phyloP scores from a whole-genome alignment of 2,113 vertebrate species.

The Gambusia affinis region DNA sequence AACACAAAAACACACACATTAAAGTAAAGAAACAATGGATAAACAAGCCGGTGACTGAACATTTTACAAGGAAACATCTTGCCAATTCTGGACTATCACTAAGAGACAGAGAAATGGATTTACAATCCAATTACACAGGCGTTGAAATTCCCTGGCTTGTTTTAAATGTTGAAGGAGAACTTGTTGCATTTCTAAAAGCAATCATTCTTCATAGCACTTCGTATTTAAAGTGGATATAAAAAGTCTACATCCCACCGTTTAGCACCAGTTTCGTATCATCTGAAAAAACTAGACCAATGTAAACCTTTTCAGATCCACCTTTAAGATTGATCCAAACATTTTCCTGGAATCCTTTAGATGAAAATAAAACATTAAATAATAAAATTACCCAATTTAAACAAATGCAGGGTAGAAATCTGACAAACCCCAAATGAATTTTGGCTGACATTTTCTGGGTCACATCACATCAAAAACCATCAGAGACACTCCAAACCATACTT shows the following conservation, averaged over 20 bases:
- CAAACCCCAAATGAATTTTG: not conserved
- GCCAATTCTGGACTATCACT: constrained; percentile 44
- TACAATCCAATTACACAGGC: constrained; percentile 23
- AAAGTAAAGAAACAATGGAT: constrained; percentile 33
- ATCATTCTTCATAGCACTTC: not conserved
- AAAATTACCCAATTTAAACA: not conserved
- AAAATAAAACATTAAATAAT: too few species aligned
- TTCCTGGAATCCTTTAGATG: not conserved
- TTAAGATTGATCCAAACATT: not conserved
- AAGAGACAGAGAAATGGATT: constrained; percentile 40
- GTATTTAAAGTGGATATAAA: not conserved
- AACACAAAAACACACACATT: constrained; percentile 31
- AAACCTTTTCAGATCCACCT: not conserved
- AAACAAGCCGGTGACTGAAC: constrained; percentile 26
- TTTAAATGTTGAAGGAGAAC: constrained; percentile 16
- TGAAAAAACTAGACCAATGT: not conserved
- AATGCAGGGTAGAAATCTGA: not conserved
- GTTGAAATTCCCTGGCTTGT: constrained; percentile 28
- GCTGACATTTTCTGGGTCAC: not conserved
- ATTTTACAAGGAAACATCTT: constrained; percentile 60
- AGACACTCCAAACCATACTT: too few species aligned
- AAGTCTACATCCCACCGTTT: not conserved
- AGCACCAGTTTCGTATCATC: not conserved
- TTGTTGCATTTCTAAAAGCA: not conserved
- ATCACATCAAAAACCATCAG: too few species aligned